Base-by-base conservation (phyloP, 1,140 invertebrate species). In the Drosophila parvula region DNA sequence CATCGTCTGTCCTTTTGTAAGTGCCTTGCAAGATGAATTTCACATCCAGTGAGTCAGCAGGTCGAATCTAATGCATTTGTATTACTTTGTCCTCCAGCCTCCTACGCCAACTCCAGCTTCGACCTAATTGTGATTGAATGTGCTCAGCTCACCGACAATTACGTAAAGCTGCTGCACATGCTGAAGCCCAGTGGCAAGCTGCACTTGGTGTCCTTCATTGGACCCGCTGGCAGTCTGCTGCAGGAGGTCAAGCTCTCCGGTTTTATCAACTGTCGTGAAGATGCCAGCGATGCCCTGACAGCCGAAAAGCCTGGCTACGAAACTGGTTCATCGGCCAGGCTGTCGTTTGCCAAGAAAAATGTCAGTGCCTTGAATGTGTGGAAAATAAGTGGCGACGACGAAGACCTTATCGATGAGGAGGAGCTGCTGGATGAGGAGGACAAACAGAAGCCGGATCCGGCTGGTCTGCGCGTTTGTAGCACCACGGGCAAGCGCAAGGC, bases 401-500 rank as follows among this genome's bases (percentile, higher is more conserved):
- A 96, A 78, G 97, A 97, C 48, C 93, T 97, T 4, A 98, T 99
- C 62, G 95, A 99, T 93, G 95, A 96, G 48, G 96, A 98, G 93
- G 94, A 96, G 78, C 93, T 99, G 22, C 92, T 99, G 14, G 97
- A 98, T 92, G 97, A 98, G 90, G 95, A 96, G 65, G 98, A 99
- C 93, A 93, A 97, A 45, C 95, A 95, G 67, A 98, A 96, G 93
- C 98, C 98, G 40, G 95, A 97, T 90, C 94, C 96, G 38, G 91
- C 94, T 22, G 95, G 96, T 34, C 93, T 99, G 7, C 96, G 94
- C 95, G 97, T 97, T 7, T 98, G 97, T 93, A 95, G 96, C 30
- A 98, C 97, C 40, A 97, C 96, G 9, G 97, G 96, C 3, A 98
- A 98, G 92, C 94, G 97, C 48, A 99, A 99, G 92, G 98, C 99